Percentiles rank a stretch among this genome's conserved stretches.
These are phyloP conservation scores for Rhea americana DNA, from an alignment of 2,113 vertebrate genomes.

Conservation along the genomic window DNA sequence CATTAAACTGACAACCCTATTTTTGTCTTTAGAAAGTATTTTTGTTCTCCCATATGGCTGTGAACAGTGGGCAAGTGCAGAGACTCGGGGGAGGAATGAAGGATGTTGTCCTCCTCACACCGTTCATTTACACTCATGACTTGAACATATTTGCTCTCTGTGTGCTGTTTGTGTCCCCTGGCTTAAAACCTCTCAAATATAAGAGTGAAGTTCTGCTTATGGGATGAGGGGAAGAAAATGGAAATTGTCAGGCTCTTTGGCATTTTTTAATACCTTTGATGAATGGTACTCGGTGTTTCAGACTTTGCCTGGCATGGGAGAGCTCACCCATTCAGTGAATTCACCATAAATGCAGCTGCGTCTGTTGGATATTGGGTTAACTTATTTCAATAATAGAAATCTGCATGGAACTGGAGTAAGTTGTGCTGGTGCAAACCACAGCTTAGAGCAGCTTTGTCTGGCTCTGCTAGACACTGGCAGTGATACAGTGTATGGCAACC, in stretches of 20 bases:
- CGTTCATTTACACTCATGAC: background rate
- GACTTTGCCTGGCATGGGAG: background rate
- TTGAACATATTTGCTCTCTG: background rate
- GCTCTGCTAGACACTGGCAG: background rate
- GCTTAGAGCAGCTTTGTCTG: background rate
- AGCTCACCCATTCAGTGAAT: background rate
- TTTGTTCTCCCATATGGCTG: background rate
- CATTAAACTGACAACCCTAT: background rate
- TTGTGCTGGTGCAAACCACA: background rate
- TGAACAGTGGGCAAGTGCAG: background rate
- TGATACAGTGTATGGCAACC: background rate
- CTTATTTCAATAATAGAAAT: background rate
- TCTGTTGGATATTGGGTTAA: background rate
- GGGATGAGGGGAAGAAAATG: conserved; percentile 1
- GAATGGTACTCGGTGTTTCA: background rate
- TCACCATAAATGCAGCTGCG: background rate
- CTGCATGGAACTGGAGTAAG: background rate
- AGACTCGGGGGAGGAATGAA: background rate
- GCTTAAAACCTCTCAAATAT: background rate
- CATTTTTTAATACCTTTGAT: background rate
- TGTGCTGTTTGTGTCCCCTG: background rate
- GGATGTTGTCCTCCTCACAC: background rate
- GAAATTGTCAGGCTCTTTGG: background rate
- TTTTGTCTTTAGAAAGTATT: conserved; percentile 16
- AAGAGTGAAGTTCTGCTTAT: background rate